Percentiles rank a stretch among this genome's conserved stretches.
phyloP scores from a whole-genome alignment of 2,888 invertebrate species.

The Dolichopus griseipennis region DNA sequence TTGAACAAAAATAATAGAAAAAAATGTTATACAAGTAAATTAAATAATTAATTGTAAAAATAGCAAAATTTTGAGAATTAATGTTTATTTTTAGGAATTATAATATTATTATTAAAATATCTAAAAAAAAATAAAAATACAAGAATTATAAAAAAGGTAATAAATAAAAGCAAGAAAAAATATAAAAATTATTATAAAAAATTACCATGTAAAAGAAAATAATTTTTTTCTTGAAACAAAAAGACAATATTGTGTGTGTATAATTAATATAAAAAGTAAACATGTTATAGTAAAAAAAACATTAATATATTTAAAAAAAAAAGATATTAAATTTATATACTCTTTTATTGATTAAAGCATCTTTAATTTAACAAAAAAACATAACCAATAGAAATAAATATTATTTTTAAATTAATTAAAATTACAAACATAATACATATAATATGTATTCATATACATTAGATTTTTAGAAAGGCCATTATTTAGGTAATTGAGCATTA shows the following conservation, averaged over 20 bases:
- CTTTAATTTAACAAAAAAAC: not conserved
- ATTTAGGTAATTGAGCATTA: too few relatives aligned
- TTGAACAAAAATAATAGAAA: not conserved
- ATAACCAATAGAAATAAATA: not conserved
- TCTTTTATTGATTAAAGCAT: not conserved
- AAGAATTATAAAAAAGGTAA: too few relatives aligned
- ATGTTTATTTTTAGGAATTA: not conserved
- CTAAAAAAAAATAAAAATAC: too few relatives aligned
- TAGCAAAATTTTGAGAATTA: slow-evolving; percentile 1
- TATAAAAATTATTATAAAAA: not conserved
- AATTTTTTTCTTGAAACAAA: not conserved
- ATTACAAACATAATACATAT: too few relatives aligned
- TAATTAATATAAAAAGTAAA: not conserved
- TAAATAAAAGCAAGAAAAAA: not conserved
- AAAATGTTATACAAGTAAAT: not conserved
- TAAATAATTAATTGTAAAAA: not conserved
- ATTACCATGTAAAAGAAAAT: not conserved
- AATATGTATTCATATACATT: too few relatives aligned
- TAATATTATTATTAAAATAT: slow-evolving; percentile 2
- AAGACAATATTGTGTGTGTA: slow-evolving; percentile 6
- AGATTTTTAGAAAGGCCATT: too few relatives aligned
- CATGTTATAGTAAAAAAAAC: not conserved
- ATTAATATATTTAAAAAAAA: not conserved
- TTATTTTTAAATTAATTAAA: too few relatives aligned
- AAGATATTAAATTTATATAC: not conserved